phyloP scores from a whole-genome alignment of 2,797 vertebrate genomes.

The Acrocephalus scirpaceus region DNA sequence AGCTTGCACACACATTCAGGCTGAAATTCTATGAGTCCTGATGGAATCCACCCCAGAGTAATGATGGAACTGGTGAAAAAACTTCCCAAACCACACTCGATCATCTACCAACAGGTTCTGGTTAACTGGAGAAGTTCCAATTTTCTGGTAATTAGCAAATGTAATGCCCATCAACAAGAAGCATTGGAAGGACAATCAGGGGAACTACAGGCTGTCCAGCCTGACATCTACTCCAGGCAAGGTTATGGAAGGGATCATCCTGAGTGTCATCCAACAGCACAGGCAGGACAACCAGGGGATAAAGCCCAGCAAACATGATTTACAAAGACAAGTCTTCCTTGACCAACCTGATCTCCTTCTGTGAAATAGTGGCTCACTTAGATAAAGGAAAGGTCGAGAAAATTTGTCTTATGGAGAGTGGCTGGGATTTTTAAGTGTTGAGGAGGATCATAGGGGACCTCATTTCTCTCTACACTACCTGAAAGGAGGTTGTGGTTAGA shows the following conservation, averaged over 20 bases:
- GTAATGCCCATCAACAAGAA: not conserved
- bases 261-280: not conserved
- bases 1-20: not conserved
- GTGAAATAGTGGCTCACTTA: not conserved
- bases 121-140: not conserved
- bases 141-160: not conserved
- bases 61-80: not conserved
- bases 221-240: not conserved
- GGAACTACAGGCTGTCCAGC: not conserved
- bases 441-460: not conserved
- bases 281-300: not conserved
- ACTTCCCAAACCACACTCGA: fast-evolving
- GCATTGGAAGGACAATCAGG: not conserved
- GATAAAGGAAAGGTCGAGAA: not conserved
- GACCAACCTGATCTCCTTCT: not conserved
- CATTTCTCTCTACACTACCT: not conserved
- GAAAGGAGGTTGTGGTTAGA: not conserved
- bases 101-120: not conserved
- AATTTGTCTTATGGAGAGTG: not conserved
- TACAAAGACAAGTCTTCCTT: not conserved
- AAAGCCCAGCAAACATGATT: not conserved
- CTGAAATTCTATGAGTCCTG: not conserved
- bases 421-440: not conserved
- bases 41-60: not conserved
- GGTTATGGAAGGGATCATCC: not conserved